Evolutionary conservation across 2,113 vertebrate genomes (phyloP), one percentile per base, ranked within the genome.

Genomic region (Guaruba guarouba): DNA sequence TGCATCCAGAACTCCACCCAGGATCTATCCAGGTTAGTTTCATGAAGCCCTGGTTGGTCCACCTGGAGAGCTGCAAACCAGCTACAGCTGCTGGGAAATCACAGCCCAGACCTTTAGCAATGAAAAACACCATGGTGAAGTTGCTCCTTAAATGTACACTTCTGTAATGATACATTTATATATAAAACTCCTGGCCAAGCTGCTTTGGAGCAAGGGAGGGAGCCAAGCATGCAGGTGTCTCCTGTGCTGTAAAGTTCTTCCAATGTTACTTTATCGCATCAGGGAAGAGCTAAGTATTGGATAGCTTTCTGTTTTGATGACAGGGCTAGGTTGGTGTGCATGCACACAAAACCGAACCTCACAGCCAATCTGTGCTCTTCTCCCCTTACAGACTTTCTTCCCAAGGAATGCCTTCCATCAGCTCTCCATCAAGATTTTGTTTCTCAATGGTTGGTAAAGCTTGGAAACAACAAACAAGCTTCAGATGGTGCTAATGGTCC

Each of bases 401-500:
- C 41, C 25, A 48, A 90, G 37, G 48, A 89, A 85, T 0, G 9
- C 59, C 59, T 80, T 1, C 2, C 33, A 24, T 90, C 54, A 82
- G 29, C n/a, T 91, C 59, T 83, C 68, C 33, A 55, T 52, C 17
- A 81, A 90, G 64, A 83, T 71, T 86, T 49, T 78, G 73, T 82
- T 69, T 82, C 78, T 82, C 74, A 66, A 27, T 37, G 55, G 46
- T 67, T 91, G 52, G 48, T 89, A 87, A 69, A 55, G 74, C 75
- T 77, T 82, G 63, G 71, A 94, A 95, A 84, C 33, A 83, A 85
- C 80, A 90, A 94, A 90, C 37, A 86, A 89, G 86, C n/a, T 93
- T 96, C 93, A 95, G 88, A 89, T 78, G 77, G 83, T 95, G 80
- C 66, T 93, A 96, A 88, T 68, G 51, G 86, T 93, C 84, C 84